phyloP scores from a whole-genome alignment of 1,140 invertebrate species.

The Bombus terrestris region DNA sequence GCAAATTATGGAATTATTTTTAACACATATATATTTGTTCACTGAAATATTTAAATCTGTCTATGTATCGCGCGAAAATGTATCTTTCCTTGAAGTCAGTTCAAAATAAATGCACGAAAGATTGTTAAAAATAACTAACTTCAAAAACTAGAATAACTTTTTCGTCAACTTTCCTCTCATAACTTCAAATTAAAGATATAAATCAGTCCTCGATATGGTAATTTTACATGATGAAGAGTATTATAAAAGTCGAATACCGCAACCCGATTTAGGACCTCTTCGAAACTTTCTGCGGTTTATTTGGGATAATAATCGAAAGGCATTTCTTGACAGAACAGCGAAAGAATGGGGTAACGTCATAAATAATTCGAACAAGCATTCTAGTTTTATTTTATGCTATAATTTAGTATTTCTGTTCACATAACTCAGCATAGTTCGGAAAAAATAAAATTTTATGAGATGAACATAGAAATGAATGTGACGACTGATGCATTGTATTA shows the following conservation, averaged over 20 bases:
- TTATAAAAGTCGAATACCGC: slow-evolving; percentile 73
- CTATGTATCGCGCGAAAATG: too few relatives aligned
- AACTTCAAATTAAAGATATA: not conserved
- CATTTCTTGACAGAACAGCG: slow-evolving; percentile 87
- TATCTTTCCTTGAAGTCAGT: not conserved
- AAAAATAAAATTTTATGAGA: not conserved
- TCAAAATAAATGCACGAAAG: slow-evolving; percentile 3
- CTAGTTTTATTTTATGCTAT: not conserved
- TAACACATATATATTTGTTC: not conserved
- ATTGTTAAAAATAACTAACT: not conserved
- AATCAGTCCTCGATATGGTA: slow-evolving; percentile 60
- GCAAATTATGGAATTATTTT: not conserved
- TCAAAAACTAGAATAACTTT: not conserved
- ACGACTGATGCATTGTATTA: not conserved
- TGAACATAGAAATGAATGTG: not conserved
- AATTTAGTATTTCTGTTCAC: not conserved
- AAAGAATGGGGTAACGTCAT: slow-evolving; percentile 87
- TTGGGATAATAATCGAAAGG: slow-evolving; percentile 86
- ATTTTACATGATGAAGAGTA: slow-evolving; percentile 76
- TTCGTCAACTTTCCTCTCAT: not conserved
- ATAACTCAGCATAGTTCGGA: not conserved
- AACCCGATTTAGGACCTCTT: slow-evolving; percentile 68
- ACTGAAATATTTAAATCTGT: too few relatives aligned
- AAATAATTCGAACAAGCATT: not conserved
- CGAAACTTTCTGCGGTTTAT: slow-evolving; percentile 78